Conservation (phyloP, 2,888 invertebrate species). For the Anagyrus pseudococci region DNA sequence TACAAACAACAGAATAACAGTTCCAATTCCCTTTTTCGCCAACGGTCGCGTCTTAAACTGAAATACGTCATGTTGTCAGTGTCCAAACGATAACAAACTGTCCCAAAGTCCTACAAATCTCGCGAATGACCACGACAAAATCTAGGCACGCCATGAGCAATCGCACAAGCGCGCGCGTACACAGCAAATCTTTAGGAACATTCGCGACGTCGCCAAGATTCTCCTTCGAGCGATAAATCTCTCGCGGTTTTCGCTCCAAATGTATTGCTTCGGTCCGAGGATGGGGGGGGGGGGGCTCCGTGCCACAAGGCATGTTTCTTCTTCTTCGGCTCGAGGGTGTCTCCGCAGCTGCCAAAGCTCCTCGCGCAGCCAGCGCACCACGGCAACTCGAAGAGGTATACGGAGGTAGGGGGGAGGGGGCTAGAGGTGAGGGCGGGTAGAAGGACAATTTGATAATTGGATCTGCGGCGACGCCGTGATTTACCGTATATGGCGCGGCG, state of each 20-base stretch:
- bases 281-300: no score
- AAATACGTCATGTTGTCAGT: not conserved
- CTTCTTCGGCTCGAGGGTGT: not conserved
- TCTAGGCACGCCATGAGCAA: no score
- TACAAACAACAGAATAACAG: no score
- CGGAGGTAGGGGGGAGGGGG: not conserved
- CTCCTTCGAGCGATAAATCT: constrained; percentile 27
- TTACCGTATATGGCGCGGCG: constrained; percentile 47
- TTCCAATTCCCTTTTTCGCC: no score
- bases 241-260: constrained; percentile 19
- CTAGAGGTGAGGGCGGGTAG: no score
- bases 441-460: constrained; percentile 61
- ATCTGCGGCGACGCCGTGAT: constrained; percentile 56
- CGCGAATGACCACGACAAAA: not conserved
- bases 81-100: not conserved
- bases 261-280: no score
- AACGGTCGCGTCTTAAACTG: constrained; percentile 4
- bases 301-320: not conserved
- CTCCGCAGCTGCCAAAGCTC: not conserved
- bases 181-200: not conserved
- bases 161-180: no score
- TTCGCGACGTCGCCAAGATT: not conserved
- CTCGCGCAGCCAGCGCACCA: constrained; percentile 34
- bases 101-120: not conserved
- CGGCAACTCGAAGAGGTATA: not conserved